A percentile compares a stretch with the other conserved stretches of the same genome.
Evolutionary conservation across 2,797 vertebrate species (phyloP).

Genomic region (Percopsis omiscomaycus): DNA sequence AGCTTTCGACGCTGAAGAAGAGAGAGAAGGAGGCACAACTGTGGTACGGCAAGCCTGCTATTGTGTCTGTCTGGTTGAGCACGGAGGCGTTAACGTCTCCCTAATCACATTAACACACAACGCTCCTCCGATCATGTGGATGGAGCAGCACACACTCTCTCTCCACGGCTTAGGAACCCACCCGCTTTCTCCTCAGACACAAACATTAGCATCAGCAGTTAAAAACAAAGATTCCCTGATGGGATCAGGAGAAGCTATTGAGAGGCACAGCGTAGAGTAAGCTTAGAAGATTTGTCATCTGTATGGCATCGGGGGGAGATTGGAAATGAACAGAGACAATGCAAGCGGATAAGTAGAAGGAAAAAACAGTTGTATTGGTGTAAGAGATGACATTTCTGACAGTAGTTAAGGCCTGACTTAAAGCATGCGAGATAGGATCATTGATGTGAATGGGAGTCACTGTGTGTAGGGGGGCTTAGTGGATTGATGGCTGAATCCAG

Average conservation of each 20-base stretch:
- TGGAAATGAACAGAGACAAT: conserved; percentile 59
- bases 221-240: conserved; percentile 73
- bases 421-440: conserved; percentile 64
- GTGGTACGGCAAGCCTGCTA: conserved; percentile 52
- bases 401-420: conserved; percentile 62
- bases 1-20: conserved; percentile 21
- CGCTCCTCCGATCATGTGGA: conserved; percentile 69
- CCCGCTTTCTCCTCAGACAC: conserved; percentile 60
- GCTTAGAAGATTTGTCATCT: conserved; percentile 66
- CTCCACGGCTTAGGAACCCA: conserved; percentile 64
- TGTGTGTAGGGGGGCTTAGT: conserved; percentile 60
- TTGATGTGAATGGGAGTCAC: conserved; percentile 55
- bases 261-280: conserved; percentile 60
- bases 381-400: conserved; percentile 56
- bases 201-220: conserved; percentile 69
- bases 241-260: conserved; percentile 67
- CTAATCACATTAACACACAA: conserved; percentile 78
- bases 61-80: conserved; percentile 65
- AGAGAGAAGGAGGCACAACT: conserved; percentile 36
- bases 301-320: conserved; percentile 65
- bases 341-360: conserved; percentile 31
- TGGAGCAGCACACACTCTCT: conserved; percentile 68
- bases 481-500: conserved; percentile 44
- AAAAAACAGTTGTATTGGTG: conserved; percentile 12
- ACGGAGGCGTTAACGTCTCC: conserved; percentile 73